Conservation (phyloP, 2,888 invertebrate species). For the Mantis religiosa region DNA sequence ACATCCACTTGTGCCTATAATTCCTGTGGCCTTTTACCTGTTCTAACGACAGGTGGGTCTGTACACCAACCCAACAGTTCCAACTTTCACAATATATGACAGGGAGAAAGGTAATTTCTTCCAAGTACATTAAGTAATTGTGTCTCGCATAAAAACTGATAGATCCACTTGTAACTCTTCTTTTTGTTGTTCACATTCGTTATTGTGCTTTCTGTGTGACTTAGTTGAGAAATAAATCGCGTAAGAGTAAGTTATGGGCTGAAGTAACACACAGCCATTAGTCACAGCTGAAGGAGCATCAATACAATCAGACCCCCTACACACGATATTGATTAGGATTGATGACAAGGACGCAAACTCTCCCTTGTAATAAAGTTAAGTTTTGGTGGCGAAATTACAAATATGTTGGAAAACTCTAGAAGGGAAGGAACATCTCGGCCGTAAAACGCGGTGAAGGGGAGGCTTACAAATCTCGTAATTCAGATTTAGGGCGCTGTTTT, state of each 20-base stretch:
- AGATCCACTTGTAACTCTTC: not conserved
- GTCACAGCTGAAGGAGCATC: not conserved
- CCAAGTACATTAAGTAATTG: not conserved
- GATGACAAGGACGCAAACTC: slow-evolving; percentile 16
- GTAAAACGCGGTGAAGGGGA: not conserved
- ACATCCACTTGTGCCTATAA: no score
- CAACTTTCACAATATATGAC: no score
- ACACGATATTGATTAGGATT: slow-evolving; percentile 22
- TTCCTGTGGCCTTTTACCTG: no score
- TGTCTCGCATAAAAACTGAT: not conserved
- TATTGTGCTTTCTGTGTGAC: not conserved
- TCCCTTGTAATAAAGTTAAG: slow-evolving; percentile 21
- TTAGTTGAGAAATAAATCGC: not conserved
- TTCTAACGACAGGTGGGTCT: no score
- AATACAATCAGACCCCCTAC: not conserved
- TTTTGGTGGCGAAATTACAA: slow-evolving; percentile 10
- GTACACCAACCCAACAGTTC: no score
- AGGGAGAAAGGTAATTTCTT: no score
- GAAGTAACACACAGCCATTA: slow-evolving; percentile 17
- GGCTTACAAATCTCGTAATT: not conserved
- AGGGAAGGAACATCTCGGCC: not conserved
- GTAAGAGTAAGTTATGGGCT: not conserved
- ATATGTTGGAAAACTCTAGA: not conserved
- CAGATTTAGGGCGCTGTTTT: not conserved
- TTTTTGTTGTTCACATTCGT: not conserved